Evolutionary conservation across 1,140 invertebrate genomes (phyloP), one percentile per base, ranked within the genome.

Genomic region (Trichonephila inaurata): DNA sequence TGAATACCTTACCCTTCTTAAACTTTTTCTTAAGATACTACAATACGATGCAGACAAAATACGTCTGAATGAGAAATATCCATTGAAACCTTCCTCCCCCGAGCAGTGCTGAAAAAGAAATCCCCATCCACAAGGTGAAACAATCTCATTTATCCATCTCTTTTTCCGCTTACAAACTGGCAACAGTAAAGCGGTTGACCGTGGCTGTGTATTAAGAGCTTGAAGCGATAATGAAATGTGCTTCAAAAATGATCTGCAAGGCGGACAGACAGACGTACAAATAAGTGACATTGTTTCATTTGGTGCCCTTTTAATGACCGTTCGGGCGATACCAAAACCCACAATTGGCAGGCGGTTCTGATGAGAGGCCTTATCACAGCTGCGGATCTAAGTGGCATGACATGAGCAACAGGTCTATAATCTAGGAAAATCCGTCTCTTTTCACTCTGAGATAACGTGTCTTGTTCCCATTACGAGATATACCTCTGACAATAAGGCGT

Each of bases 281-380:
- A 92, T 92, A 81, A 85, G 62, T 19, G 83, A 92, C 83, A 92
- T 60, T 87, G 82, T 87, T 92, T 60, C 82, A 61, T 62, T 83
- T 44, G 51, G 21, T 60, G 66, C 8, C 12, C 7, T n/a, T n/a
- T 28, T 61, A 64, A 61, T 91, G 40, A 40, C 69, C 83, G 16
- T 5, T 18, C 18, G 1, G n/a, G 72, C 58, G 64, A 61, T 90
- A 51, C 28, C 69, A 90, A 90, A 90, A 90, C 89, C 89, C 72
- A 33, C 89, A 90, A 90, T 90, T 81, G 69, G 24, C 10, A n/a
- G 51, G 19, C 58, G 44, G 72, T 18, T 6, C 28, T 77, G 33
- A 40, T 69, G 19, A 44, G 28, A 28, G 62, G 33, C 18, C 28
- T 51, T 77, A 77, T 77, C 72, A 16, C 28, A 51, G 24, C 72